Percentiles rank a stretch among this genome's conserved stretches.
Conservation (phyloP, 2,113 vertebrate genomes). For the Pimephales promelas region DNA sequence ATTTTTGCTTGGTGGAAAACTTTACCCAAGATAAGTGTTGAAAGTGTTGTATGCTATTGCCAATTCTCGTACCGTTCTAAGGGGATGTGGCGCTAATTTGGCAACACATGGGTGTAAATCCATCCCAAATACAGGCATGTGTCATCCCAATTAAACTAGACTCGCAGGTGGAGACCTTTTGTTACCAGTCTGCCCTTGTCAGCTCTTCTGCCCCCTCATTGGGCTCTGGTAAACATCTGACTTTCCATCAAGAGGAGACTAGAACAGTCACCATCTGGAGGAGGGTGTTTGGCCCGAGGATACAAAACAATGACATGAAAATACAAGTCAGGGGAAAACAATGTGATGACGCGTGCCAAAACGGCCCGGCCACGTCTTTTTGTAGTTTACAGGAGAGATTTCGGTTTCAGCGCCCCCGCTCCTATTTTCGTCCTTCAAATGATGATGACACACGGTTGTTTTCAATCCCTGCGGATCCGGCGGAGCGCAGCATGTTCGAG, state of each 20-base stretch:
- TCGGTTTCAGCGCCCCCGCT: slow-evolving; percentile 57
- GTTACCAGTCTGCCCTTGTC: slow-evolving; percentile 30
- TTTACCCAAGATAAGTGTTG: not conserved
- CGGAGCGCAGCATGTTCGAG: slow-evolving; percentile 23
- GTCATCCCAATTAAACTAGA: slow-evolving; percentile 39
- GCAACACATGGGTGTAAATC: slow-evolving; percentile 1
- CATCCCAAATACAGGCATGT: not conserved
- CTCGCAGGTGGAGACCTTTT: slow-evolving; percentile 33
- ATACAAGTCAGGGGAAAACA: slow-evolving; percentile 67
- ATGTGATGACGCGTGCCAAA: slow-evolving; percentile 59
- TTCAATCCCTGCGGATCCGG: slow-evolving; percentile 29
- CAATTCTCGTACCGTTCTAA: slow-evolving; percentile 8
- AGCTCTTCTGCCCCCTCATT: slow-evolving; percentile 33
- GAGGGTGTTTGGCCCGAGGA: slow-evolving; percentile 70
- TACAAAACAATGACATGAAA: slow-evolving; percentile 71
- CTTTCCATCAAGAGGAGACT: slow-evolving; percentile 30
- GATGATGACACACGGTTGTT: slow-evolving; percentile 64
- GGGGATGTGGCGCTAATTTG: not conserved
- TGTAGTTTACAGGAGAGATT: slow-evolving; percentile 61
- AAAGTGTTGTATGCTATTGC: slow-evolving; percentile 1
- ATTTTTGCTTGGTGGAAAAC: slow-evolving; percentile 4
- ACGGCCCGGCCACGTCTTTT: slow-evolving; percentile 21
- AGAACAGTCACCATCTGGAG: slow-evolving; percentile 53
- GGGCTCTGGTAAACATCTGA: slow-evolving; percentile 25
- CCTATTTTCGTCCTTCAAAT: slow-evolving; percentile 55